Evolutionary conservation across 2,113 vertebrate species (phyloP), one percentile per base, ranked within the genome.

Genomic region (Ctenomys sociabilis): DNA sequence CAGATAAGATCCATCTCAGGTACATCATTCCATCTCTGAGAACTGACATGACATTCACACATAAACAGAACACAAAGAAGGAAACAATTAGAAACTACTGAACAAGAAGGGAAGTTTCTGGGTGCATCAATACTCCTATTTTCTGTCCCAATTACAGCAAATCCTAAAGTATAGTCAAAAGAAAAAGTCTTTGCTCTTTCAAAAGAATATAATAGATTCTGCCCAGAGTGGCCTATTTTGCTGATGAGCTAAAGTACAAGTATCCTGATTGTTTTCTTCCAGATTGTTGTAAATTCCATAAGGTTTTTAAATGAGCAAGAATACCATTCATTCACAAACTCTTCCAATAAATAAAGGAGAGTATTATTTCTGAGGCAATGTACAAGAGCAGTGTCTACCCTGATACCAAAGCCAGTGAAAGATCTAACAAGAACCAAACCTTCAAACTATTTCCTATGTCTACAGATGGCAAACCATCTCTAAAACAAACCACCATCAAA

Each of bases 241-340:
- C 37, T 66, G 26, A 52, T 68, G 17, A 49, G 61, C 22, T 81
- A 66, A 52, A 89, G 40, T 19, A 14, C 1, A 37, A 2, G n/a
- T 10, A 73, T 43, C 26, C 19, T 92, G 80, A 66, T 59, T 72
- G 11, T 28, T 95, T 80, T 32, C 9, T 35, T 54, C 30, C 8
- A 80, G 17, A 30, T 43, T 37, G 4, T 0, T 54, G 52, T 10
- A 94, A 88, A 88, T 72, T 93, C 61, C 64, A 64, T 35, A 21
- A 72, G 70, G 63, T 37, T 13, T 37, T 96, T 94, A 85, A 96
- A 73, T 45, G 92, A 81, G 19, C n/a, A 78, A 43, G n/a, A 81
- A 70, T 30, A n/a, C 1, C 7, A 24, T 64, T 78, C 64, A n/a
- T 85, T 88, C 30, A 87, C 10, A 94, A 92, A 57, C 8, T 85